A percentile compares a stretch with the other conserved stretches of the same genome.
These are phyloP conservation scores for Drosophila paranaensis DNA, from an alignment of 2,888 invertebrate species.

Conservation along the genomic window DNA sequence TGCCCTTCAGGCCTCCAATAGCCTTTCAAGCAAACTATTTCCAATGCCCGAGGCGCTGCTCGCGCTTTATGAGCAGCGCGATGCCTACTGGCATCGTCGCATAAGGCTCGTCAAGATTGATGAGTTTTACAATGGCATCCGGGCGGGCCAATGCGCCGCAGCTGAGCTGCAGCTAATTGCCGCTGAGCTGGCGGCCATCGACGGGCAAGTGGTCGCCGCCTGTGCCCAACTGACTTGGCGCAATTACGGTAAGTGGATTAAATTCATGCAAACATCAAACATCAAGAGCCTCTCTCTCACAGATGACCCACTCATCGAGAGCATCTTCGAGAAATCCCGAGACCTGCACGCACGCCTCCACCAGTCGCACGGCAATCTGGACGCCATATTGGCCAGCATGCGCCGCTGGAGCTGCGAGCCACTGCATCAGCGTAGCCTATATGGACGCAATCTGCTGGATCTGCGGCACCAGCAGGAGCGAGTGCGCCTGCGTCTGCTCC, in stretches of 20 bases:
- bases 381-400: conserved; percentile 86
- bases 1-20: conserved; percentile 85
- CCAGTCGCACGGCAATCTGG: conserved; percentile 87
- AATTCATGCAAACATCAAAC: no score
- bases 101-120: conserved; percentile 87
- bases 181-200: conserved; percentile 91
- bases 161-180: conserved; percentile 91
- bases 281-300: background rate
- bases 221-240: conserved; percentile 92
- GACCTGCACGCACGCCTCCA: conserved; percentile 72
- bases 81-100: conserved; percentile 80
- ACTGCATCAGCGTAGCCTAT: conserved; percentile 89
- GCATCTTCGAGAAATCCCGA: conserved; percentile 72
- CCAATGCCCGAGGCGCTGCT: conserved; percentile 69
- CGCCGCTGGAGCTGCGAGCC: conserved; percentile 90
- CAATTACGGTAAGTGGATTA: conserved; percentile 88
- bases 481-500: conserved; percentile 70
- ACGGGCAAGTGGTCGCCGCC: conserved; percentile 88
- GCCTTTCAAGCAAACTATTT: conserved; percentile 54
- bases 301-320: conserved; percentile 72
- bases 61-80: conserved; percentile 72
- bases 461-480: conserved; percentile 80
- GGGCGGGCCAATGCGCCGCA: conserved; percentile 89
- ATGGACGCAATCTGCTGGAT: conserved; percentile 80
- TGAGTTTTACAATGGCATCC: conserved; percentile 93